Percentiles rank a stretch among this genome's conserved stretches.
Conservation (phyloP, 2,797 vertebrate genomes). For the Mallotus villosus region DNA sequence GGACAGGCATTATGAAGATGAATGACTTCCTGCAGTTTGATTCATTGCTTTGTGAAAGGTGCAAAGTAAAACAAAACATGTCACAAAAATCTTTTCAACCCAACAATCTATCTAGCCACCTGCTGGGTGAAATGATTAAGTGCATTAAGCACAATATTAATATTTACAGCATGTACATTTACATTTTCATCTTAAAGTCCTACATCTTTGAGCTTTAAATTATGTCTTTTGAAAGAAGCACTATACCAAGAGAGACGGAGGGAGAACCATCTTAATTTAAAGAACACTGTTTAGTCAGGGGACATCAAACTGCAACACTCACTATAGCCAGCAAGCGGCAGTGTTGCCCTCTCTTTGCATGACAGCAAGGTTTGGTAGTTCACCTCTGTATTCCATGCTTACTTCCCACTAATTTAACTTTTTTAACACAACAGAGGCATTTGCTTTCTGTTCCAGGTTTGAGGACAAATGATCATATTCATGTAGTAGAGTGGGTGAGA, state of each 20-base stretch:
- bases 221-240: neutral
- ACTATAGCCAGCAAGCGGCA: constrained; percentile 47
- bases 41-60: constrained; percentile 23
- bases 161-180: neutral
- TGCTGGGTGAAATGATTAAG: constrained; percentile 34
- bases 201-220: too few relatives aligned
- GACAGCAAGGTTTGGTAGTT: too few relatives aligned
- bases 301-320: neutral
- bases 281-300: too few relatives aligned
- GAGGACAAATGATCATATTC: constrained; percentile 1
- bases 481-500: constrained; percentile 14
- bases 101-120: constrained; percentile 38
- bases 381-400: neutral
- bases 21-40: constrained; percentile 22
- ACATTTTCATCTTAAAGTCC: too few relatives aligned
- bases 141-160: constrained; percentile 19
- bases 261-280: too few relatives aligned
- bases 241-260: too few relatives aligned
- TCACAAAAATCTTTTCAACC: neutral
- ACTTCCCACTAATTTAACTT: neutral
- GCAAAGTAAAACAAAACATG: constrained; percentile 27
- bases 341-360: constrained; percentile 21
- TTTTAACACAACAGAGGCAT: neutral
- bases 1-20: constrained; percentile 18
- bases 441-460: constrained; percentile 17